Percentiles rank a stretch among this genome's conserved stretches.
These are phyloP conservation scores for Morone chrysops DNA, from an alignment of 2,113 vertebrate genomes.

Conservation along the genomic window DNA sequence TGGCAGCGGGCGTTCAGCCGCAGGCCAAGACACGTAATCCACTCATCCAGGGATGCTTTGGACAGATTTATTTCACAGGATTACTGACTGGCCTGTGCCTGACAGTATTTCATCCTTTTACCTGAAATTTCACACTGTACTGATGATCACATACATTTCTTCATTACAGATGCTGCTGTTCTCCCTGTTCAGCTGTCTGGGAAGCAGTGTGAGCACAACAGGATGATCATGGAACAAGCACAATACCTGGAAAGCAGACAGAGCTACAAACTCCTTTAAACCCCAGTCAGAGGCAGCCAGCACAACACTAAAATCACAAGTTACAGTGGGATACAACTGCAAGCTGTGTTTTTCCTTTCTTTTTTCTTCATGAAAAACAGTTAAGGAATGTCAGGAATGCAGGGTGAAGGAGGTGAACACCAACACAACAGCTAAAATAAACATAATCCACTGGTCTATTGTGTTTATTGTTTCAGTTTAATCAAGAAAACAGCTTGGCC, in stretches of 20 bases:
- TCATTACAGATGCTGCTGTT: not conserved
- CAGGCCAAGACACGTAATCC: constrained; percentile 26
- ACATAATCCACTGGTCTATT: constrained; percentile 32
- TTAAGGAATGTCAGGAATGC: constrained; percentile 51
- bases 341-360: constrained; percentile 31
- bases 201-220: constrained; percentile 53
- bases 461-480: constrained; percentile 66
- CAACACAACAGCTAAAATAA: constrained; percentile 28
- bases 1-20: constrained; percentile 8
- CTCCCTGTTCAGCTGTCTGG: constrained; percentile 49
- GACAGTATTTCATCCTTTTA: not conserved
- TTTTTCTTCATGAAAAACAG: constrained; percentile 25
- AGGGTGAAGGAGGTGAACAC: constrained; percentile 3
- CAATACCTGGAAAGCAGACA: constrained; percentile 58
- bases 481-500: constrained; percentile 37
- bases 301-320: constrained; percentile 10
- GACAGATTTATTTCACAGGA: constrained; percentile 19
- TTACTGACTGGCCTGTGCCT: not conserved
- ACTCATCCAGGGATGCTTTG: not conserved
- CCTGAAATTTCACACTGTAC: too few species aligned
- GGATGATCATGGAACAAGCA: constrained; percentile 59
- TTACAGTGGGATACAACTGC: constrained; percentile 14
- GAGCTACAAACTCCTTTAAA: constrained; percentile 58
- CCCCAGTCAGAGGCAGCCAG: constrained; percentile 48
- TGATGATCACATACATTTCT: not conserved